Base-by-base conservation (phyloP, 92 coral and sea anemone species). In the Epizoanthus illoricatus region DNA sequence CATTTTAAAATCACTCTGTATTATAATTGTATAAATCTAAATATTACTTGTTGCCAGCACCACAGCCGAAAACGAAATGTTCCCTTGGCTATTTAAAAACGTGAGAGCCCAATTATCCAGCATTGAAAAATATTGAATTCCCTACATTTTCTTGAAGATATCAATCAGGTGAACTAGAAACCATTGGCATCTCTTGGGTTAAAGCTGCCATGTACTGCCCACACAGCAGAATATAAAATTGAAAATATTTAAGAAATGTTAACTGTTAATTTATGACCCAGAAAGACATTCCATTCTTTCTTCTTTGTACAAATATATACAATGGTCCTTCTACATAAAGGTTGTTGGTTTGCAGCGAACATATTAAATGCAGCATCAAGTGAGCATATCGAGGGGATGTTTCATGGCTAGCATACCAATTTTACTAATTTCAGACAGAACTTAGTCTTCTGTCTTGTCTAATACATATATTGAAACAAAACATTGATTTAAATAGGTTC, bases 281-380 rank as follows among this genome's bases (percentile, higher is more conserved):
- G 71, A 78, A 78, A 78, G 82, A 78, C 59, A 57, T 20, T 78
- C 55, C 56, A 12, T 59, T 75, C 20, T 13, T 11, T 18, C 40
- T 63, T 62, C 60, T 78, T 78, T 78, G 63, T 78, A 78, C 82
- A 78, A 78, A 78, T 78, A 78, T 78, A 62, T 78, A 78, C 82
- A 78, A 21, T 63, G 41, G 69, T 78, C 81, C 69, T 60, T 76
- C 69, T 17, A 61, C 59, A 65, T 28, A 15, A 65, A 65, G 70
- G 70, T 33, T 63, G 56, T 5, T n/a, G 71, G 65, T 63, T 55
- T 59, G 57, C 54, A 24, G 62, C 40, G 43, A 60, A 58, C 43
- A 36, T 21, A 28, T 28, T 28, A 76, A 78, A 63, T 52, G 13
- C 71, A 41, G 33, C 43, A 36, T 15, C 21, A 19, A 18, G 4